Percentiles rank a stretch among this genome's conserved stretches.
Evolutionary conservation across 1,140 invertebrate species (phyloP).

Genomic region (Drosophila littoralis): DNA sequence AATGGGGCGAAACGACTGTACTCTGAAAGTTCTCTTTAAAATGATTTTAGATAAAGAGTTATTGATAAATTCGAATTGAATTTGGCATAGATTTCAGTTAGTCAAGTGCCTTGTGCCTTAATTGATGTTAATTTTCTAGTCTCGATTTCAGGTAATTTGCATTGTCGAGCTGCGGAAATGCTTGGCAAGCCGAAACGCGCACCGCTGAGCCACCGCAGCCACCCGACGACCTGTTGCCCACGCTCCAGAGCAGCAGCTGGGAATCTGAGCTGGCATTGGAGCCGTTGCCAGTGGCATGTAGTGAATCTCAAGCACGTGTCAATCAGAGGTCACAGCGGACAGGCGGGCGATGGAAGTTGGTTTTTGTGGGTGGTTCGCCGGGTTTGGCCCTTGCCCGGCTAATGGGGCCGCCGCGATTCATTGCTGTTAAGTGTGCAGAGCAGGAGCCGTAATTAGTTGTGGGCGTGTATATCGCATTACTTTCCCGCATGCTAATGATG

Average conservation of each 20-base stretch:
- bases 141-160: not conserved
- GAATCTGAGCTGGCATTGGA: constrained; percentile 7
- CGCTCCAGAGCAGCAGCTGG: not conserved
- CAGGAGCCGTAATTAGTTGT: constrained; percentile 64
- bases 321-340: constrained; percentile 5
- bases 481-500: constrained; percentile 58
- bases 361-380: not conserved
- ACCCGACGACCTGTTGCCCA: not conserved
- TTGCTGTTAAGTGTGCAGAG: constrained; percentile 11
- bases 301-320: constrained; percentile 21
- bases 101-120: not conserved
- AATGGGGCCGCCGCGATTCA: constrained; percentile 39
- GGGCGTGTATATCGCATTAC: constrained; percentile 63
- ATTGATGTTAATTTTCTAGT: not conserved
- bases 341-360: not conserved
- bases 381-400: constrained; percentile 6
- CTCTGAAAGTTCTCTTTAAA: too few relatives aligned
- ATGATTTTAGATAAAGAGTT: too few relatives aligned
- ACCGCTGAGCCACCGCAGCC: not conserved
- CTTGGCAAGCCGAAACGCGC: not conserved
- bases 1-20: too few relatives aligned
- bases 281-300: constrained; percentile 17
- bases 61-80: too few relatives aligned
- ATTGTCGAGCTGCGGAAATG: not conserved
- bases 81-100: too few relatives aligned